Evolutionary conservation across 2,888 invertebrate species (phyloP).

Genomic region (Helicoverpa assulta): DNA sequence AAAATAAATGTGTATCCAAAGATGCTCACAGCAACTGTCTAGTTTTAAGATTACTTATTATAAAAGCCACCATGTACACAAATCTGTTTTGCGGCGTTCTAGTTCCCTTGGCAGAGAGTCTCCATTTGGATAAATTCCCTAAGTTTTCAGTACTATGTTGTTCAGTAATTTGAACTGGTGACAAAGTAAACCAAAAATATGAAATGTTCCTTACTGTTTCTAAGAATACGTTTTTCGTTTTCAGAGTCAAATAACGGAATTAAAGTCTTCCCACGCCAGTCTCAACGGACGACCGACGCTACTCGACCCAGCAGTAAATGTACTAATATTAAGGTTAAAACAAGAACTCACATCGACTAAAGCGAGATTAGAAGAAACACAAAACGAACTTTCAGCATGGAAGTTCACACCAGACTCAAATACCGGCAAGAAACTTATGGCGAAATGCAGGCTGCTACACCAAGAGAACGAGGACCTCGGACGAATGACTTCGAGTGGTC

Average conservation of each 20-base stretch:
- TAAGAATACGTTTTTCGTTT: conserved; percentile 55
- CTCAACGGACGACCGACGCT: conserved; percentile 93
- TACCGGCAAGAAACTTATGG: conserved; percentile 99
- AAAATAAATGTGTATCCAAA: background rate
- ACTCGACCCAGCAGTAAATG: conserved; percentile 98
- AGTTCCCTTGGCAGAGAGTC: too few species aligned
- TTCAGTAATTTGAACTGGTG: too few species aligned
- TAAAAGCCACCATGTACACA: background rate
- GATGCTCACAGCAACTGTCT: background rate
- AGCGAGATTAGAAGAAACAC: conserved; percentile 98
- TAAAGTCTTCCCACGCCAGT: conserved; percentile 97
- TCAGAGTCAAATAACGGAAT: conserved; percentile 97
- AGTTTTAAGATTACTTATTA: background rate
- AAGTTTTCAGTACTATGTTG: too few species aligned
- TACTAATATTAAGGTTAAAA: conserved; percentile 96
- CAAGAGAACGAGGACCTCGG: conserved; percentile 99
- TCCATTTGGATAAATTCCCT: too few species aligned
- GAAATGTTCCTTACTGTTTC: background rate
- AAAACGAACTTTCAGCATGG: conserved; percentile 99
- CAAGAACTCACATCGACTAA: conserved; percentile 97
- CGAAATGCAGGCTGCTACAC: conserved; percentile 97
- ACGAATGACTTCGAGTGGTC: conserved; percentile 97
- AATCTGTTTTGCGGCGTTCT: too few species aligned
- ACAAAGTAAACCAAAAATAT: too few species aligned
- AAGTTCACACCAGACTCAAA: conserved; percentile 99